Conservation (phyloP, 2,888 invertebrate species). For the Caenorhabditis sulstoni region DNA sequence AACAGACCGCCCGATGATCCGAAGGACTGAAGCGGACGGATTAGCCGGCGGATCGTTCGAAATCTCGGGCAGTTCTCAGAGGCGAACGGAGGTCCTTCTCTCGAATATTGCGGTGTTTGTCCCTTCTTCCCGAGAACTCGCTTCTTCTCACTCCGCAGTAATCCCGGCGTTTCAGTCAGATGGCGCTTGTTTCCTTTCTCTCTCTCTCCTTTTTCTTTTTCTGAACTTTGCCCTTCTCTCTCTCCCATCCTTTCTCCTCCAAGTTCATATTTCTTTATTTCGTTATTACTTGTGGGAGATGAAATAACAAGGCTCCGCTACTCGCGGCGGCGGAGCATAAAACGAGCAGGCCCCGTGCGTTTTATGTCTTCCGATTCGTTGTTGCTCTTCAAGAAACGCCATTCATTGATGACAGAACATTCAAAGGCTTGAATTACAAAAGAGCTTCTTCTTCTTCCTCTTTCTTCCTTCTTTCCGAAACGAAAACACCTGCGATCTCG, state of each 20-base stretch:
- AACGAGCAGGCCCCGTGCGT: constrained; percentile 11
- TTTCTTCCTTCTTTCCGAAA: too few relatives aligned
- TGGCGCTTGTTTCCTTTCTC: too few relatives aligned
- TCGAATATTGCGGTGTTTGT: constrained; percentile 10
- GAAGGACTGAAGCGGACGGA: too few relatives aligned
- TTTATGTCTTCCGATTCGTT: constrained; percentile 26
- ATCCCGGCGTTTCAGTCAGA: constrained; percentile 25
- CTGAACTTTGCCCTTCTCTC: constrained; percentile 3
- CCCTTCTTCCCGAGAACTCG: neutral
- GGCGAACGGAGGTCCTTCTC: neutral
- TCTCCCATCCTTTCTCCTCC: constrained; percentile 7
- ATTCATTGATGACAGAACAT: constrained; percentile 23
- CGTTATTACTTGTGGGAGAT: constrained; percentile 12
- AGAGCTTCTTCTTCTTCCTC: neutral
- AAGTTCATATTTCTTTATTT: constrained; percentile 27
- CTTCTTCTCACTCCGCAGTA: constrained; percentile 13
- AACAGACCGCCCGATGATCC: too few relatives aligned
- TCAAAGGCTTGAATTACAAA: constrained; percentile 34
- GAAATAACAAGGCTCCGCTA: constrained; percentile 17
- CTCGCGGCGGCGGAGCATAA: constrained; percentile 4
- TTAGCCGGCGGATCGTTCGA: constrained; percentile 8
- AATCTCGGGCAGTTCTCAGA: neutral
- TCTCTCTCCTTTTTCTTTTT: neutral
- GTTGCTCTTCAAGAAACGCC: neutral
- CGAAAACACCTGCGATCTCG: neutral